Evolutionary conservation across 1,140 invertebrate genomes (phyloP).

Genomic region (Euwallacea fornicatus): DNA sequence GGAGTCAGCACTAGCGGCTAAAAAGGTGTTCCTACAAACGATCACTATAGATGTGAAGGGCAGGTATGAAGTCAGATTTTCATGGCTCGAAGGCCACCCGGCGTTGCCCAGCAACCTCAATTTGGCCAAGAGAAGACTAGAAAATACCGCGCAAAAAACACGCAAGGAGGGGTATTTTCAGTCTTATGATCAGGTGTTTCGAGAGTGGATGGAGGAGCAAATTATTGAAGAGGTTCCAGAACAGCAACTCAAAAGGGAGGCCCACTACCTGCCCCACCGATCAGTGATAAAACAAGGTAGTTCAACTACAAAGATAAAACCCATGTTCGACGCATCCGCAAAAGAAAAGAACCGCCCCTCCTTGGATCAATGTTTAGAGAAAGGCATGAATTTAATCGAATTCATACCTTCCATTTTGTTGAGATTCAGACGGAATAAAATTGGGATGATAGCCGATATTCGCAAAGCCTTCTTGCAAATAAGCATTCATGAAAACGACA

Average conservation of each 20-base stretch:
- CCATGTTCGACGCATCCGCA: conserved; percentile 32
- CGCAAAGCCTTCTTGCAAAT: conserved; percentile 54
- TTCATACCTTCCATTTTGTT: conserved; percentile 50
- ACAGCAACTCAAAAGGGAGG: background rate
- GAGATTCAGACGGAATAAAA: conserved; percentile 49
- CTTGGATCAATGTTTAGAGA: conserved; percentile 43
- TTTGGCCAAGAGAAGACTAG: conserved; percentile 8
- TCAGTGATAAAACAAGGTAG: conserved; percentile 23
- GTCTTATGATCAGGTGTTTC: conserved; percentile 30
- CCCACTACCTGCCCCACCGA: conserved; percentile 41
- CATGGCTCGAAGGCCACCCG: conserved; percentile 2
- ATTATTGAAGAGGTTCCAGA: conserved; percentile 39
- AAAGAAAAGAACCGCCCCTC: conserved; percentile 28
- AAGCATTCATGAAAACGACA: conserved; percentile 39
- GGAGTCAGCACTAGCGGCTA: background rate
- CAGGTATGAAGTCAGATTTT: conserved; percentile 23
- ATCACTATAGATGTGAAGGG: conserved; percentile 15
- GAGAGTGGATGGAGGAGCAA: conserved; percentile 36
- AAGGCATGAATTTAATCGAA: conserved; percentile 53
- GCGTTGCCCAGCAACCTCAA: conserved; percentile 16
- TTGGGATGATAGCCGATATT: conserved; percentile 53
- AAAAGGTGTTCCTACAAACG: conserved; percentile 13
- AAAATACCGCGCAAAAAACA: background rate
- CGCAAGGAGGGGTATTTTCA: background rate
- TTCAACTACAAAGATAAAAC: conserved; percentile 27